Base-by-base conservation (phyloP, 2,888 invertebrate genomes). In the Latheticus oryzae region DNA sequence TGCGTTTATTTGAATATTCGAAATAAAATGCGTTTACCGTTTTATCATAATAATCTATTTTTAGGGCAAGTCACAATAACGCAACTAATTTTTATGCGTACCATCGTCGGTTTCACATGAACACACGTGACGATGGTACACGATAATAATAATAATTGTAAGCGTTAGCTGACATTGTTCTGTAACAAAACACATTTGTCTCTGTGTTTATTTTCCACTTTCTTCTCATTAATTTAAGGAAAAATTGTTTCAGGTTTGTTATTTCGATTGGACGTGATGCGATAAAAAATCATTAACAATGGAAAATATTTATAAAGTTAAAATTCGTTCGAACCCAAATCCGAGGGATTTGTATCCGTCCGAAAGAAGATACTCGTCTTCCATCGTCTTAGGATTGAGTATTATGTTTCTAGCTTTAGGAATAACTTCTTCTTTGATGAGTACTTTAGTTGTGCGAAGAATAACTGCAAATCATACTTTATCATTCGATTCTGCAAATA, bases 261-360 rank as follows among this genome's bases (percentile, higher is more conserved):
- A n/a, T n/a, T n/a, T n/a, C 8, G 17, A 35, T 23, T 23, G 23
- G 23, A 45, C 32, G 45, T 45, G 45, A 42, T 42, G 28, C 8
- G 5, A 28, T 12, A 16, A 42, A 15, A 28, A 28, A 42, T 9
- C 9, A 12, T n/a, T 16, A 32, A 47, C 12, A 17, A 50, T 87
- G 86, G 86, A 87, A 79, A 85, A 85, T 76, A 84, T 87, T 9
- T 87, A 85, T 71, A 86, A 87, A 63, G 84, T 87, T 58, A 85
- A 85, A 79, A 85, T 87, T 69, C 84, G 84, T 73, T 83, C 85
- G 4, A 83, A 84, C 72, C 84, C 84, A 1, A 83, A 85, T 64
- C 81, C 84, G 1, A 79, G 83, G 56, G 77, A 79, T n/a, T 69
- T 84, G 21, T 87, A 85, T 64, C 87, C 87, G 0, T 87, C 87